A percentile compares a stretch with the other conserved stretches of the same genome.
phyloP scores from a whole-genome alignment of 2,888 invertebrate genomes.

The Elysia crispata region DNA sequence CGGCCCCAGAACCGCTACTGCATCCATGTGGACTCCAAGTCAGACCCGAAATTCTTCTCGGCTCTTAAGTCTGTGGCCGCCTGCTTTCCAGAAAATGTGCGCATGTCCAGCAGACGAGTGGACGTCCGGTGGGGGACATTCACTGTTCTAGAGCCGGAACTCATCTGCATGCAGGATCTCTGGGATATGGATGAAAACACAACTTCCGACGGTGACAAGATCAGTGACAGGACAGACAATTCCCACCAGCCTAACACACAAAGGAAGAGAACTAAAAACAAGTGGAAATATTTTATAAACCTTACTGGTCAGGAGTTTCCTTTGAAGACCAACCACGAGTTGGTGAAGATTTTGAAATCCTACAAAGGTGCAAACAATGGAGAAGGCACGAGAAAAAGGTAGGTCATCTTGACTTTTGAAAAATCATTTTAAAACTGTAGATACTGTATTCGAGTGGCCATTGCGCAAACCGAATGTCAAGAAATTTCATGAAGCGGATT shows the following conservation, averaged over 20 bases:
- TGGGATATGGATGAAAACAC: background rate
- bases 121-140: constrained; percentile 33
- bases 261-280: background rate
- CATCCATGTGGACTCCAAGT: constrained; percentile 33
- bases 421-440: no score
- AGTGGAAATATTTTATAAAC: constrained; percentile 65
- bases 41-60: background rate
- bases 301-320: constrained; percentile 74
- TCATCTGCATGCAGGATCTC: constrained; percentile 36
- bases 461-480: no score
- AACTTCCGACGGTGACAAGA: no score
- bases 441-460: no score
- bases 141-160: constrained; percentile 38
- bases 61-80: constrained; percentile 18
- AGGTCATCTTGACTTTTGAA: background rate
- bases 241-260: no score
- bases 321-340: constrained; percentile 69
- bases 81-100: constrained; percentile 30
- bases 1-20: constrained; percentile 42
- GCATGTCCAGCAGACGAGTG: constrained; percentile 14
- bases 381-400: constrained; percentile 39
- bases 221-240: no score
- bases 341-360: constrained; percentile 67
- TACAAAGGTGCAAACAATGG: constrained; percentile 71
- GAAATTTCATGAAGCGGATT: no score